Evolutionary conservation across 2,797 vertebrate genomes (phyloP).

Genomic region (Chrysocyon brachyurus): DNA sequence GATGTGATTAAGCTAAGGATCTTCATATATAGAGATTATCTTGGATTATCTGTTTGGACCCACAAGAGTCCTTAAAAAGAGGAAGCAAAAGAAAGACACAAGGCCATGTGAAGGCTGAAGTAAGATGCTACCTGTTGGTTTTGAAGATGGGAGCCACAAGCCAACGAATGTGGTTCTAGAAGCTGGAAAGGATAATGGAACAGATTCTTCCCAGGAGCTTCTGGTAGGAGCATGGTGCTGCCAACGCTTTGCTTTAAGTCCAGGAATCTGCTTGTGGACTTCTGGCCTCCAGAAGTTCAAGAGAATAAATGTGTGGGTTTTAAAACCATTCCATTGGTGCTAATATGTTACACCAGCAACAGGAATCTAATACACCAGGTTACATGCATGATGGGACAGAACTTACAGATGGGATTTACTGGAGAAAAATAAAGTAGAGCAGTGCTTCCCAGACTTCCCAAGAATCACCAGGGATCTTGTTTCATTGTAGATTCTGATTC

Average conservation of each 20-base stretch:
- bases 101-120: not conserved
- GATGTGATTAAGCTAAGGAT: not conserved
- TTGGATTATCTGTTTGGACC: not conserved
- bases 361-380: not conserved
- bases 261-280: not conserved
- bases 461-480: not conserved
- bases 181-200: not conserved
- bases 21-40: not conserved
- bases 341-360: not conserved
- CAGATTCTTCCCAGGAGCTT: not conserved
- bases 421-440: not conserved
- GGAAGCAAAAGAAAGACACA: not conserved
- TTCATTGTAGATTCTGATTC: not conserved
- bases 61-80: not conserved
- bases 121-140: not conserved
- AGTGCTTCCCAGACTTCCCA: not conserved
- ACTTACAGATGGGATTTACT: not conserved
- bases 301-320: not conserved
- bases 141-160: not conserved
- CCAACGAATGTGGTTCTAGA: not conserved
- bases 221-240: not conserved
- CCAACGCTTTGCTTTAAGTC: not conserved
- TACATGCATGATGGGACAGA: not conserved
- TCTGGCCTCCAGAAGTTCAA: not conserved
- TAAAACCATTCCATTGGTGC: not conserved